Base-by-base conservation (phyloP, 92 coral and sea anemone genomes). In the Anthopleura xanthogrammica region DNA sequence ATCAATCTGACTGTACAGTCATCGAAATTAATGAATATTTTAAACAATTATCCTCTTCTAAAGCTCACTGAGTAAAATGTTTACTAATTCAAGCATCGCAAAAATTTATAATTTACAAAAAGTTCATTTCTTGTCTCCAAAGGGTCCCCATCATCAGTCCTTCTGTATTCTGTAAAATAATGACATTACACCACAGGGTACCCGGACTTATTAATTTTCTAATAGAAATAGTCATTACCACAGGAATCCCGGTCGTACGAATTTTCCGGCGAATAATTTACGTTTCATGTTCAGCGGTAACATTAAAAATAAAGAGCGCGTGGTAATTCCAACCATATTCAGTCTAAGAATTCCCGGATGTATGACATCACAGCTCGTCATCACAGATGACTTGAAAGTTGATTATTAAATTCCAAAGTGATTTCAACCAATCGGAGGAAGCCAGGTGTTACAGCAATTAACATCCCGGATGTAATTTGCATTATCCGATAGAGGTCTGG, bases 401-500 rank as follows among this genome's bases (percentile, higher is more conserved):
- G 16, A 68, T 7, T 68, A 11, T 20, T 6, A 36, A 12, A 68
- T 68, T 68, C 41, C 74, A 68, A 12, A 68, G 46, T 29, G 36
- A 29, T 68, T 68, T 68, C 3, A 29, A 68, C 74, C 74, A 68
- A 68, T 68, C 74, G 12, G 5, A 29, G 74, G 12, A 36, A 12
- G 36, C 43, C 74, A 79, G 60, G 60, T n/a, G 14, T 41, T 17
- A 19, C 60, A 19, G 14, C 23, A 43, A 29, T 19, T 24, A 3
- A 80, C 41, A 41, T 66, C 76, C 75, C 73, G 52, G 55, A 39
- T 43, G 84, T 64, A 54, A 46, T 60, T 79, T 65, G 43, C 60
- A 48, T 19, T n/a, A 66, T 57, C 40, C 75, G 76, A 10, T 41
- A 14, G 75, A n/a, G 54, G 60, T 20, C 79, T 72, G 68, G 52